Evolutionary conservation across 2,888 invertebrate genomes (phyloP).

Genomic region (Parapristionchus giblindavisi): DNA sequence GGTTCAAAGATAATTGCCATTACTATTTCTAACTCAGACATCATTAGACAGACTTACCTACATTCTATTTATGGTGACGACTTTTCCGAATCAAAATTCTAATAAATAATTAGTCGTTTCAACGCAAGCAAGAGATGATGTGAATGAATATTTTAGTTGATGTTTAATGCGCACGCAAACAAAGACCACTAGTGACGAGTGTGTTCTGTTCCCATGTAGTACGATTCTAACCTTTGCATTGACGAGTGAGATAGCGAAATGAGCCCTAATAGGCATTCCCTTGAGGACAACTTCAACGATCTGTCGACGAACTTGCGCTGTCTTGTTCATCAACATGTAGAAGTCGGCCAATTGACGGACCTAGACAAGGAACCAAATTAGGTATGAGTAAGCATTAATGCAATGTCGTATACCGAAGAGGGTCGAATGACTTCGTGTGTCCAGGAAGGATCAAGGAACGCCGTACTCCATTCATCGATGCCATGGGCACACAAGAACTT

Average conservation of each 20-base stretch:
- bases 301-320: slow-evolving; percentile 60
- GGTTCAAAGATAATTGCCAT: too few relatives aligned
- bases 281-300: slow-evolving; percentile 62
- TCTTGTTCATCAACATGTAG: slow-evolving; percentile 60
- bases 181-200: too few relatives aligned
- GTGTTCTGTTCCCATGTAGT: too few relatives aligned
- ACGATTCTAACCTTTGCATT: slow-evolving; percentile 56
- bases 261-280: slow-evolving; percentile 58
- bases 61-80: too few relatives aligned
- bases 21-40: too few relatives aligned
- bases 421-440: slow-evolving; percentile 64
- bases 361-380: slow-evolving; percentile 9
- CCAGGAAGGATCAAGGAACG: slow-evolving; percentile 65
- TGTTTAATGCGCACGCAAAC: too few relatives aligned
- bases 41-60: too few relatives aligned
- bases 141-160: too few relatives aligned
- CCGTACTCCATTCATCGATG: slow-evolving; percentile 64
- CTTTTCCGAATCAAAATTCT: too few relatives aligned
- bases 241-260: slow-evolving; percentile 55
- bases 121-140: too few relatives aligned
- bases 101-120: too few relatives aligned
- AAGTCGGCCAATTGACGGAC: slow-evolving; percentile 58
- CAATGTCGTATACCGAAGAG: slow-evolving; percentile 40
- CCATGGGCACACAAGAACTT: slow-evolving; percentile 61
- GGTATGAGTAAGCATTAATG: background rate